phyloP scores from a whole-genome alignment of 1,140 invertebrate species.

The Phenacoccus solenopsis region DNA sequence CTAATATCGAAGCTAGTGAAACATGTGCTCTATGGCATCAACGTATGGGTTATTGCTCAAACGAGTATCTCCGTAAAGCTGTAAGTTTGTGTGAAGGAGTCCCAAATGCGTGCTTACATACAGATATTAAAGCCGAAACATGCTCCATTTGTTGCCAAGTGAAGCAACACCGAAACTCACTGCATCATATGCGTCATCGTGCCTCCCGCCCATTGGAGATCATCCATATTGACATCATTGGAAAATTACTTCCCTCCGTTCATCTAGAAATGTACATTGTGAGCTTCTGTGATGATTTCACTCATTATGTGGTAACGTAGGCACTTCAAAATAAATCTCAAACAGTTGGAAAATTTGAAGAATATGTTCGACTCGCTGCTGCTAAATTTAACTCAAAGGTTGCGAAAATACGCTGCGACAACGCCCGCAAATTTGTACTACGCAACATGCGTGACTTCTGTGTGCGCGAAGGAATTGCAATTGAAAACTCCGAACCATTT shows the following conservation, averaged over 20 bases:
- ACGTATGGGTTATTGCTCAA: neutral
- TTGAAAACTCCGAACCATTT: neutral
- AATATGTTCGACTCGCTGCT: neutral
- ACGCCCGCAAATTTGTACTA: neutral
- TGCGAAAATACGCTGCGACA: neutral
- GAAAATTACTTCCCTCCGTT: neutral
- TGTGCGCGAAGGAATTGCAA: too few relatives aligned
- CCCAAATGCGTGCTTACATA: neutral
- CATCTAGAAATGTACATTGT: neutral
- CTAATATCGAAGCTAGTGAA: neutral
- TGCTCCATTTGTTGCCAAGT: neutral
- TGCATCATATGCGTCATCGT: neutral
- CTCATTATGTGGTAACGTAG: neutral
- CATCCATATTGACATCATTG: neutral
- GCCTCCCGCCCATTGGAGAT: neutral
- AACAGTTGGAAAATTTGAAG: neutral
- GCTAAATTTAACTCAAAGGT: neutral
- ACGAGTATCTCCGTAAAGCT: too few relatives aligned
- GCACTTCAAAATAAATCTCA: neutral
- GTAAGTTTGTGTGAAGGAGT: neutral
- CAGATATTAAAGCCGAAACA: neutral
- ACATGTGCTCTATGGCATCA: too few relatives aligned
- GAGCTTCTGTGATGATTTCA: neutral
- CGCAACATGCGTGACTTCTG: neutral
- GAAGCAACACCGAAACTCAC: neutral